Conservation (phyloP, 2,113 vertebrate genomes). For the Campylomormyrus numenius region DNA sequence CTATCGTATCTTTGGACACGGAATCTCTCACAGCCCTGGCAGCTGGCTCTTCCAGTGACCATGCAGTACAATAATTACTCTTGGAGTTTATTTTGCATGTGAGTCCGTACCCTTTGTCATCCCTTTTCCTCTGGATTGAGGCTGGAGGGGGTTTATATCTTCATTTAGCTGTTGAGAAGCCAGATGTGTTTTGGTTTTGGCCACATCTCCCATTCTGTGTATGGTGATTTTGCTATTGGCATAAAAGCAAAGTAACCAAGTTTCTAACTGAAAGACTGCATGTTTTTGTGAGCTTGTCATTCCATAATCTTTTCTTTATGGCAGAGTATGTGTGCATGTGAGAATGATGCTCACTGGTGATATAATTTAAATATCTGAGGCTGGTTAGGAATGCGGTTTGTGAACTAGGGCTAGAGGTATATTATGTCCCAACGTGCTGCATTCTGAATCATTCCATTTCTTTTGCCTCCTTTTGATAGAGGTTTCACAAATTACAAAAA, state of each 20-base stretch:
- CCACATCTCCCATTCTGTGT: not conserved
- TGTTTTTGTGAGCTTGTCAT: not conserved
- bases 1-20: not conserved
- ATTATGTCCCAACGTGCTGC: not conserved
- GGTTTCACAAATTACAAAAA: conserved; percentile 2
- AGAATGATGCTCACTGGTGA: not conserved
- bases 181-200: not conserved
- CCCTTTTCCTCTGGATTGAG: not conserved
- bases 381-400: not conserved
- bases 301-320: not conserved
- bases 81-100: not conserved
- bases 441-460: not conserved
- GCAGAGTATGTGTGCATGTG: not conserved
- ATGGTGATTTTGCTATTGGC: not conserved
- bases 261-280: not conserved
- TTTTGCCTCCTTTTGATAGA: not conserved
- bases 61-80: not conserved
- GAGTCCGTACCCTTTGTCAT: too few relatives aligned
- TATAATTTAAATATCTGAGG: not conserved
- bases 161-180: not conserved
- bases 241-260: not conserved
- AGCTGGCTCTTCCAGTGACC: not conserved
- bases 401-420: not conserved
- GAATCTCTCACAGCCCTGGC: not conserved
- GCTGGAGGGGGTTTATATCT: not conserved